These are phyloP conservation scores for Platysteira castanea DNA, from an alignment of 2,113 vertebrate genomes.

Conservation along the genomic window DNA sequence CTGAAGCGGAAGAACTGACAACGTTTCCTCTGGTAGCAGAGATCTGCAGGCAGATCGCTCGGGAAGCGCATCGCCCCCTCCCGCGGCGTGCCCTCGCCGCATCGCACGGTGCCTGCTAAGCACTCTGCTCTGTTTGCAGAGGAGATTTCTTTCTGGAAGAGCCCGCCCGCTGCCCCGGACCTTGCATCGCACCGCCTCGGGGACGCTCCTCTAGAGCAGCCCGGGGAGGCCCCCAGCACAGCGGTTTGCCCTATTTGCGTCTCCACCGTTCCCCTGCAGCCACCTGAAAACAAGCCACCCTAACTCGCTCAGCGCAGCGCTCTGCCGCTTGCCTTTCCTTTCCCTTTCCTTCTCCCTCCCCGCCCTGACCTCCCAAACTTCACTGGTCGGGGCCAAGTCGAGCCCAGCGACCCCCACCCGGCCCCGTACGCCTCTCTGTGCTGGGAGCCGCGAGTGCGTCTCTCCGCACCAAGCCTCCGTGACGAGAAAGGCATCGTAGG, in stretches of 20 bases:
- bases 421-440: not conserved
- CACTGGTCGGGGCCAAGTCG: not conserved
- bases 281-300: not conserved
- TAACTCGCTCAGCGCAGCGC: not conserved
- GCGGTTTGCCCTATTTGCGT: not conserved
- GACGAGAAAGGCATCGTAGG: slow-evolving; percentile 77
- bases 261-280: not conserved
- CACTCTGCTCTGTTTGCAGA: not conserved
- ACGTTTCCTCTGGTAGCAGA: slow-evolving; percentile 58
- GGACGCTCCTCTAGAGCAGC: not conserved
- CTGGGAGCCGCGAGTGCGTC: slow-evolving; percentile 2
- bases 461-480: slow-evolving; percentile 64
- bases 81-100: not conserved
- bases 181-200: not conserved
- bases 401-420: not conserved
- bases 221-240: not conserved
- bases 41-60: slow-evolving; percentile 32
- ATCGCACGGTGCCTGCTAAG: not conserved
- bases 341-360: not conserved
- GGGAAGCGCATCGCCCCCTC: slow-evolving; percentile 30
- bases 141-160: not conserved
- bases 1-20: slow-evolving; percentile 59
- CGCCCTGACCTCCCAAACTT: not conserved
- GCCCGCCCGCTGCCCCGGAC: not conserved
- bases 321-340: not conserved